phyloP scores from a whole-genome alignment of 2,113 vertebrate species.

The Stigmatopora argus region DNA sequence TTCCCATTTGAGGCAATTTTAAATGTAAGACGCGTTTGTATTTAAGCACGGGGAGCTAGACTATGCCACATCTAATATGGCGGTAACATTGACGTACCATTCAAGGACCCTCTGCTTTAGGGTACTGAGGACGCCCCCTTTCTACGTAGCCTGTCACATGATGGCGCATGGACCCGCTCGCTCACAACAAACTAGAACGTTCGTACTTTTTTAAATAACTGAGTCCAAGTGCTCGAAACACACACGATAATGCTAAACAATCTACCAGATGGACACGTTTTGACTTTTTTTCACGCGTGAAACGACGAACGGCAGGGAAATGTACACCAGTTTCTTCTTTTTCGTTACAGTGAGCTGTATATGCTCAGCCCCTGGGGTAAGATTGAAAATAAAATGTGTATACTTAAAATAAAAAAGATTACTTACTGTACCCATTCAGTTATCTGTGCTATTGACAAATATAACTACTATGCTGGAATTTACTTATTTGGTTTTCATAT shows the following conservation, averaged over 20 bases:
- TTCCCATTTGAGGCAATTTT: not conserved
- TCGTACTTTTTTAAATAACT: not conserved
- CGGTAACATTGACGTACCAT: not conserved
- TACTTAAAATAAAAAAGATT: not conserved
- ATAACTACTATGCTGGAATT: not conserved
- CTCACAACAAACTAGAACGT: not conserved
- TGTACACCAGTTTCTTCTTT: slow-evolving; percentile 47
- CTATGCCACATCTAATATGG: not conserved
- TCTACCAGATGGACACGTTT: slow-evolving; percentile 6
- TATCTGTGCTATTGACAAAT: not conserved
- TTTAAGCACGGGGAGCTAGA: not conserved
- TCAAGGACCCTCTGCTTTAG: slow-evolving; percentile 17
- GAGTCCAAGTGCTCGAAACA: not conserved
- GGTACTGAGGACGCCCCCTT: slow-evolving; percentile 36
- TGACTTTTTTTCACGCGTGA: not conserved
- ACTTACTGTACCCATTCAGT: not conserved
- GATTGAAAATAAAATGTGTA: slow-evolving; percentile 13
- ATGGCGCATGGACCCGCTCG: not conserved
- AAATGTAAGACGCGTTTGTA: not conserved
- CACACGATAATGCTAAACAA: not conserved
- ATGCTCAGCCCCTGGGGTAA: slow-evolving; percentile 52
- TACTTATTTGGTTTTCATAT: not conserved
- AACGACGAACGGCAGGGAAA: slow-evolving; percentile 24
- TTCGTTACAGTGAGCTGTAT: slow-evolving; percentile 20
- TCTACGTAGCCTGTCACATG: slow-evolving; percentile 19